Base-by-base conservation (phyloP, 2,113 vertebrate species). In the Galeopterus variegatus region DNA sequence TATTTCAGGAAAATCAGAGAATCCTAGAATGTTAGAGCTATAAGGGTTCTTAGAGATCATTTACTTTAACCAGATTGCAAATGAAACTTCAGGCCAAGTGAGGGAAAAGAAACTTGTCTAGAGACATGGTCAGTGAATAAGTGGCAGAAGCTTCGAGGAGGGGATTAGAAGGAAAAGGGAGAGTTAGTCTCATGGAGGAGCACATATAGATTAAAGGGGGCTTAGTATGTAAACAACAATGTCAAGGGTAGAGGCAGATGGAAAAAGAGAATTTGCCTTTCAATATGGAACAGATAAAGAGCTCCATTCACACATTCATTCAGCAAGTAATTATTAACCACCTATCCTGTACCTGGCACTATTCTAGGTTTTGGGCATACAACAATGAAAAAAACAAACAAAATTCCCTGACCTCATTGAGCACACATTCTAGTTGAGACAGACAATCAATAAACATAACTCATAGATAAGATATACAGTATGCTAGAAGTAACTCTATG, bases 41-140 rank as follows among this genome's bases (percentile, higher is more conserved):
- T 19, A 48, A 21, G 36, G 17, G 24, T 4, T 50, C 31, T 89
- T 70, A 82, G 3, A 72, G 15, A 69, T 95, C 56, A 86, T 69
- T 88, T 88, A 58, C 2, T 69, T 96, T 90, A 95, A 88, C 5
- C 24, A 70, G 15, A 88, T 75, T 77, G 31, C 41, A 93, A 91
- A 80, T 77, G 5, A 86, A 94, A 90, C 69, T 69, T 64, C 65
- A 84, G 56, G 6, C 4, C 41, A 85, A 56, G 6, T 88, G 41
- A 94, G 5, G 6, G 50, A 26, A 26, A 70, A 94, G 31, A 82
- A 95, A 93, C n/a, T 54, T 67, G 19, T 45, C 18, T 64, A 79
- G 31, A 93, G 17, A 93, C 6, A 90, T 41, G 69, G 17, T 6
- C 69, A 96, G 31, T 15, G 50, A 76, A 41, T 41, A 41, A 41